Conservation (phyloP, 2,797 vertebrate species). For the Sebastiscus albofasciatus region DNA sequence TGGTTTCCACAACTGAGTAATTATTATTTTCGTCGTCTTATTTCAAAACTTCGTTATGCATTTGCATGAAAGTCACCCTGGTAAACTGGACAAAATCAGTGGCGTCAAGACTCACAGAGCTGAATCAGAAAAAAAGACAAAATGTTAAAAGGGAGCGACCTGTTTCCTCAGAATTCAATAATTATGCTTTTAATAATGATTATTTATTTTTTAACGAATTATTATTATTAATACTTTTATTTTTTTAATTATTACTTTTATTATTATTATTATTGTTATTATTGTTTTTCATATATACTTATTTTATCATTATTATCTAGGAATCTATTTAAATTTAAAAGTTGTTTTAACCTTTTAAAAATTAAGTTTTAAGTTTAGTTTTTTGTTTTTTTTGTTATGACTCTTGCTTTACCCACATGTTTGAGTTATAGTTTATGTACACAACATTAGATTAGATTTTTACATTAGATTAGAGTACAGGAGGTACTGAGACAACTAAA, state of each 20-base stretch:
- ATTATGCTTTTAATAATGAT: too few relatives aligned
- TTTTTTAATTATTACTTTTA: not conserved
- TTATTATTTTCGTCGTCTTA: not conserved
- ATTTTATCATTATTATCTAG: too few relatives aligned
- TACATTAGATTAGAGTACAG: fast-evolving
- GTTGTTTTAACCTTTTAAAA: not conserved
- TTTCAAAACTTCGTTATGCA: not conserved
- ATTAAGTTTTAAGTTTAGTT: not conserved
- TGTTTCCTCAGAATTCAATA: not conserved
- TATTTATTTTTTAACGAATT: not conserved
- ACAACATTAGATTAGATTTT: not conserved
- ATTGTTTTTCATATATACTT: not conserved
- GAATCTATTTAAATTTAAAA: not conserved
- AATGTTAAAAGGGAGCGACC: not conserved
- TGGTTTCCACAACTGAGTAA: not conserved
- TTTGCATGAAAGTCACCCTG: not conserved
- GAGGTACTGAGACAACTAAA: not conserved
- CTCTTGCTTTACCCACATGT: not conserved
- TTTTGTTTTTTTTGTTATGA: not conserved
- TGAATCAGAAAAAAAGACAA: not conserved
- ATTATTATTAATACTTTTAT: not conserved
- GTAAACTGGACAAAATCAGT: not conserved
- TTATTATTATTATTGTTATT: not conserved
- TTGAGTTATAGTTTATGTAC: not conserved
- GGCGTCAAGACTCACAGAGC: not conserved